These are phyloP conservation scores for Pristionchus maxplancki DNA, from an alignment of 2,888 invertebrate genomes.

Conservation along the genomic window DNA sequence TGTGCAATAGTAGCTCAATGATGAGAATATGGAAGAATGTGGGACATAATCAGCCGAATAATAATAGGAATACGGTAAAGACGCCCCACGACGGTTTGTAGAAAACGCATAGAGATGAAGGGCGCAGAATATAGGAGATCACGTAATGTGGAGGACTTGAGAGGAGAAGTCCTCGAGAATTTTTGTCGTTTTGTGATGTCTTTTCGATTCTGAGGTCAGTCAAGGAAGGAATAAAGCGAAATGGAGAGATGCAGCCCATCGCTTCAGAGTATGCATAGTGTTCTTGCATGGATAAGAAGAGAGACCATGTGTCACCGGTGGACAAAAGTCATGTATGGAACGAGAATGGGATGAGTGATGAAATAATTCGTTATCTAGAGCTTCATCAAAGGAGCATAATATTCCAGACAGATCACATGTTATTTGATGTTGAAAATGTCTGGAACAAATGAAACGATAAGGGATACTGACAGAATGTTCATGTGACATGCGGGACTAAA, in stretches of 20 bases:
- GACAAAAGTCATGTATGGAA: not conserved
- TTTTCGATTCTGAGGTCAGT: not conserved
- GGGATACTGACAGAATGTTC: not conserved
- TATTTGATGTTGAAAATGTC: too few relatives aligned
- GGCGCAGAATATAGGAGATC: not conserved
- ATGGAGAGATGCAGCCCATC: too few relatives aligned
- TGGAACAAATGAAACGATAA: too few relatives aligned
- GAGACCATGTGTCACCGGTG: not conserved
- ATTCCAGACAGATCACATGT: too few relatives aligned
- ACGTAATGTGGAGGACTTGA: not conserved
- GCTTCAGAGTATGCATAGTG: not conserved
- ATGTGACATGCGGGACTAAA: not conserved
- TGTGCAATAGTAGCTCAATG: not conserved
- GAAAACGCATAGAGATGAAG: not conserved
- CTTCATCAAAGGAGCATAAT: too few relatives aligned
- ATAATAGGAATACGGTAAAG: not conserved
- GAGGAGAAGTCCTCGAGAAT: not conserved
- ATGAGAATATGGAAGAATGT: not conserved
- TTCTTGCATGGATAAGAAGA: not conserved
- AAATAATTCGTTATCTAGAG: too few relatives aligned
- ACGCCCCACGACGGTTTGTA: not conserved
- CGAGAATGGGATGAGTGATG: too few relatives aligned
- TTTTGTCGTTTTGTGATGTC: not conserved
- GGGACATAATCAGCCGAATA: not conserved
- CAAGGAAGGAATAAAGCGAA: not conserved